Evolutionary conservation across 2,888 invertebrate genomes (phyloP), one percentile per base, ranked within the genome.

Genomic region (Coelopa pilipes): DNA sequence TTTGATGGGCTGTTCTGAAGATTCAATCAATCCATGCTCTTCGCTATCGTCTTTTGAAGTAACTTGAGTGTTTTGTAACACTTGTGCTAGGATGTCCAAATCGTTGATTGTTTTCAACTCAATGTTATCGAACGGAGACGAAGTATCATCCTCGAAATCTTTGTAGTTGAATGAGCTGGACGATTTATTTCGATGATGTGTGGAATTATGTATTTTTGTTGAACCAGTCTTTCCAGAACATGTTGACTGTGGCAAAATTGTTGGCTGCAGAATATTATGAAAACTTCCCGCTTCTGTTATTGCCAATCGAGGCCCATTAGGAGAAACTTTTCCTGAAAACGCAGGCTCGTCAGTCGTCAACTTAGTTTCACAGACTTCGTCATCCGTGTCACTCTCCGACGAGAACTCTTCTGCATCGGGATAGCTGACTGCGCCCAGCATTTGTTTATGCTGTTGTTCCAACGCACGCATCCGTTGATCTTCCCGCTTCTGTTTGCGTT

Each of bases 31-130:
- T 1, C 47, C 66, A 46, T 49, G n/a, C 57, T 7, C 5, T 19
- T 49, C n/a, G 17, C 55, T 45, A 21, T 57, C 45, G n/a, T 60
- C 46, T 9, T n/a, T 24, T 46, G 68, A 65, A 2, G 80, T 79
- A 21, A 86, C 74, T 75, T 87, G 86, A 5, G 86, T 84, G 76
- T 85, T 83, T 83, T 84, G 91, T 87, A 92, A 85, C 63, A 96
- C 95, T 87, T 95, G 93, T 15, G 96, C 96, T 77, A 97, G 88
- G 84, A 95, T 92, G 87, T 96, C 96, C 90, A 96, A 92, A 84
- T 97, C 96, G 88, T 97, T 96, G 75, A 97, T 93, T 59, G 96
- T 95, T 88, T 96, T 96, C 70, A 97, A 87, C 88, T 96, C 96
- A 88, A 96, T 93, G 88, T 94, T 96, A 89, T 97, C 97, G 88